Percentiles rank a stretch among this genome's conserved stretches.
phyloP scores from a whole-genome alignment of 2,888 invertebrate species.

The Bombylius major region DNA sequence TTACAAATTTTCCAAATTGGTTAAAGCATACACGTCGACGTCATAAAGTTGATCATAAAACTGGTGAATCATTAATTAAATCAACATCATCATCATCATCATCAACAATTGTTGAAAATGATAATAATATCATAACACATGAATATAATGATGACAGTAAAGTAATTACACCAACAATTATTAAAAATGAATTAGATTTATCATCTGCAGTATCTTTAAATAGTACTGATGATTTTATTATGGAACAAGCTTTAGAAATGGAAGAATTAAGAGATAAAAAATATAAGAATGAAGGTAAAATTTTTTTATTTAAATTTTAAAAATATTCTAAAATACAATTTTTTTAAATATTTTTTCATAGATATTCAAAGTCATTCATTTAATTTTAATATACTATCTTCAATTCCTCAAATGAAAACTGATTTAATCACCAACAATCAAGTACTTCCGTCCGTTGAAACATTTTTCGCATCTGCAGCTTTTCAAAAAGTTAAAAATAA shows the following conservation, averaged over 20 bases:
- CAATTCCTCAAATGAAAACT: conserved; percentile 27
- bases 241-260: conserved; percentile 36
- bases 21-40: conserved; percentile 45
- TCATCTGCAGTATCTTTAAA: conserved; percentile 22
- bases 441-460: conserved; percentile 33
- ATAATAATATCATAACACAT: neutral
- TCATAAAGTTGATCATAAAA: conserved; percentile 40
- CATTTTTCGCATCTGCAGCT: conserved; percentile 24
- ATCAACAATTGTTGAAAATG: conserved; percentile 17
- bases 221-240: conserved; percentile 32
- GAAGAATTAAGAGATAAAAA: conserved; percentile 29
- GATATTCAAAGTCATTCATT: neutral
- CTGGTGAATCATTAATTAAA: conserved; percentile 28
- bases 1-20: conserved; percentile 48
- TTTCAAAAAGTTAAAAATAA: neutral
- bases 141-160: neutral
- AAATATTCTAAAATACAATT: too few species aligned
- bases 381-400: conserved; percentile 24
- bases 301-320: neutral
- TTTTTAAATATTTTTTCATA: too few species aligned
- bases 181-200: neutral
- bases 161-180: neutral
- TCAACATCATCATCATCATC: conserved; percentile 18
- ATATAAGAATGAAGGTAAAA: neutral
- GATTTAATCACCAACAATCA: conserved; percentile 18